Conservation (phyloP, 2,113 vertebrate species). For the Zapus hudsonius region DNA sequence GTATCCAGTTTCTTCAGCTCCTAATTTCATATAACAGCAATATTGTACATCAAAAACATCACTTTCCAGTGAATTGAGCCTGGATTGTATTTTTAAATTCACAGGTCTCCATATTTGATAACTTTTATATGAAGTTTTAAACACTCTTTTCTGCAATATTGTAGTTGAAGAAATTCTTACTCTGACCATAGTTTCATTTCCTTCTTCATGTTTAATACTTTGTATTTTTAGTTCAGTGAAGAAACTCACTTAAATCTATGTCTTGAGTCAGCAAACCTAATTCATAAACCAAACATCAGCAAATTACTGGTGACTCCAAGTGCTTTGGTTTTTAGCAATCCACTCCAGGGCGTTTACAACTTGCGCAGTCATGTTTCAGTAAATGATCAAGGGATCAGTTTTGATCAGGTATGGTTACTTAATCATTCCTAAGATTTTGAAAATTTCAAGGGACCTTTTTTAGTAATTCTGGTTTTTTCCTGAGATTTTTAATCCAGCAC, state of each 20-base stretch:
- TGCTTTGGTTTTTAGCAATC: slow-evolving; percentile 69
- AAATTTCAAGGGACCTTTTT: slow-evolving; percentile 72
- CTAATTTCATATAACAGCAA: slow-evolving; percentile 86
- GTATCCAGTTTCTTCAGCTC: slow-evolving; percentile 80
- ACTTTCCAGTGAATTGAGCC: slow-evolving; percentile 78
- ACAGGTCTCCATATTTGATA: slow-evolving; percentile 83
- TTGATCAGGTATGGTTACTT: slow-evolving; percentile 69
- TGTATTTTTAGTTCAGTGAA: slow-evolving; percentile 79
- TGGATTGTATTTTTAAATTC: slow-evolving; percentile 85
- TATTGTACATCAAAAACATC: slow-evolving; percentile 82
- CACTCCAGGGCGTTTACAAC: slow-evolving; percentile 72
- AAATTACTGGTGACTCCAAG: slow-evolving; percentile 68
- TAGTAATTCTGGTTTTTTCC: slow-evolving; percentile 69
- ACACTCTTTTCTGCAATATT: slow-evolving; percentile 78
- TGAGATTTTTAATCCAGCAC: slow-evolving; percentile 77
- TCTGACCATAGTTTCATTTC: slow-evolving; percentile 80
- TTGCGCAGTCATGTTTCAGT: slow-evolving; percentile 71
- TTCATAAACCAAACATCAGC: slow-evolving; percentile 60
- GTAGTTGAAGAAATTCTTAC: slow-evolving; percentile 82
- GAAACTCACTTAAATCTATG: slow-evolving; percentile 71
- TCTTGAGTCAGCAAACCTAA: slow-evolving; percentile 64
- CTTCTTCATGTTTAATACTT: slow-evolving; percentile 80
- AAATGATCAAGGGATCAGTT: slow-evolving; percentile 71
- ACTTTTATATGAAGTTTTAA: slow-evolving; percentile 86
- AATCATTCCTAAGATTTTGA: slow-evolving; percentile 77